Evolutionary conservation across 1,140 invertebrate genomes (phyloP).

Genomic region (Muscidifurax raptorellus): DNA sequence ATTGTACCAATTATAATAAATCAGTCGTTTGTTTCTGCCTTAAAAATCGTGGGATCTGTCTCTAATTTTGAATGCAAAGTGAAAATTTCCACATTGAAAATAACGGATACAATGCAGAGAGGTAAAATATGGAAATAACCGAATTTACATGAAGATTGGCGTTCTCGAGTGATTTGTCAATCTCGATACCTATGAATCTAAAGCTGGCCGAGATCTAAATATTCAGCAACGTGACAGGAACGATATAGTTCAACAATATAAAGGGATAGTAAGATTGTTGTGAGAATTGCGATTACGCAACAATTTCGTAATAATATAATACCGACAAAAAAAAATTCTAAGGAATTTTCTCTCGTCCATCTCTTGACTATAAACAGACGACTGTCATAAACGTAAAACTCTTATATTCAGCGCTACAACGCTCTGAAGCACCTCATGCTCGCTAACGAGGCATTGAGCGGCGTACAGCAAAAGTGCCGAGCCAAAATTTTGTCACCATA

Average conservation of each 20-base stretch:
- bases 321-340: too few relatives aligned
- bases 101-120: neutral
- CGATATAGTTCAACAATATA: too few relatives aligned
- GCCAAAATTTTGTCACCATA: neutral
- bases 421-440: too few relatives aligned
- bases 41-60: neutral
- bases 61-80: neutral
- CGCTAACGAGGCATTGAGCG: too few relatives aligned
- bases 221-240: neutral
- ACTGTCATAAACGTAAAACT: too few relatives aligned
- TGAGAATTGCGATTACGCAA: too few relatives aligned
- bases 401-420: too few relatives aligned
- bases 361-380: too few relatives aligned
- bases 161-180: neutral
- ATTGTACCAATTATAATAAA: neutral
- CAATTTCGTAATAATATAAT: too few relatives aligned
- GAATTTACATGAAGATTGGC: neutral
- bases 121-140: neutral
- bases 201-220: neutral
- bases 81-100: neutral
- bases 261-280: too few relatives aligned
- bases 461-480: too few relatives aligned
- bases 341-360: too few relatives aligned
- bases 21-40: neutral
- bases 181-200: neutral